Base-by-base conservation (phyloP, 2,888 invertebrate species). In the Lysandra bellargus region DNA sequence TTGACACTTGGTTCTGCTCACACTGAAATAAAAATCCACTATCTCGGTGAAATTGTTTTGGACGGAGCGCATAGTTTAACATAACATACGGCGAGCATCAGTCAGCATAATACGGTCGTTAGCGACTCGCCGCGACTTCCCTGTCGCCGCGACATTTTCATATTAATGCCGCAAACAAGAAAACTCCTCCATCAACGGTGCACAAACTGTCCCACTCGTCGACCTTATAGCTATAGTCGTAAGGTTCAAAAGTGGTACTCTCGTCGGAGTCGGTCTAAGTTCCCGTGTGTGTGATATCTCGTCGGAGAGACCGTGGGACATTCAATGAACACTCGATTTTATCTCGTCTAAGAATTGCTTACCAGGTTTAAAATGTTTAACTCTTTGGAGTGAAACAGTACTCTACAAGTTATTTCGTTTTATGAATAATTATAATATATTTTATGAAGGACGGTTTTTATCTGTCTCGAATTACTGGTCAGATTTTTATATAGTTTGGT, bases 101-200 rank as follows among this genome's bases (percentile, higher is more conserved):
- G 64, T 64, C 64, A 64, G 64, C 64, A 30, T 64, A 64, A 64
- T 30, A 30, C 12, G 30, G 30, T 64, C 64, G 64, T 64, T 64
- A 64, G 30, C 64, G 12, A 61, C 23, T 61, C 61, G 61, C 61
- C 7, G 61, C 61, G 61, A 64, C 64, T 30, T 12, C 30, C 30
- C 30, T 64, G 64, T 64, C 64, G 64, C 12, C 64, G 64, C 64
- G 64, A 64, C 64, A 30, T 30, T 64, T 33, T 64, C n/a, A 64
- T 30, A 64, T 64, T 64, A 30, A 64, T 64, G 30, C 23, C 61
- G 64, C 64, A 64, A 64, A 64, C 64, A 64, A 64, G 30, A 64
- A 64, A 64, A 64, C 30, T 64, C 30, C 9, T 64, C 9, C 30
- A 64, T 64, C 64, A 64, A 64, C 64, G 12, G 30, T 61, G 2